These are phyloP conservation scores for Drosophila rubida DNA, from an alignment of 2,888 invertebrate genomes.

Conservation along the genomic window DNA sequence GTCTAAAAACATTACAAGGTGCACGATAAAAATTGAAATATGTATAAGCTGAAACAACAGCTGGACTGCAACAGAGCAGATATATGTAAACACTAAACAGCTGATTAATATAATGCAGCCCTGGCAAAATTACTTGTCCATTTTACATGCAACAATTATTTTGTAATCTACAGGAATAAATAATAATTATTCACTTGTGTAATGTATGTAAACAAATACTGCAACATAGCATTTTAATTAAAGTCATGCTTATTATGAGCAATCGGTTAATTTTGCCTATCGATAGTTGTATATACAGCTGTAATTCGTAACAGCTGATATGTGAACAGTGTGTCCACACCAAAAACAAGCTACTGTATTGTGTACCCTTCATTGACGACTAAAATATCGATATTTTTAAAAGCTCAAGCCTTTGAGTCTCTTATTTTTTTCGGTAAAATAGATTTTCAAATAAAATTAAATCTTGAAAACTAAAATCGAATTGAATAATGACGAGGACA, in stretches of 20 bases:
- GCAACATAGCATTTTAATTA: neutral
- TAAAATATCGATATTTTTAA: neutral
- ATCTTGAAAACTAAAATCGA: constrained; percentile 4
- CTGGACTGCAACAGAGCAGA: neutral
- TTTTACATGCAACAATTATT: neutral
- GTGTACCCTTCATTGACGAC: constrained; percentile 23
- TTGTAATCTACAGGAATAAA: neutral
- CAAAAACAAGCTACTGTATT: constrained; percentile 1
- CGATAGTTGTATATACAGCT: constrained; percentile 6
- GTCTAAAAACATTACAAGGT: constrained; percentile 14
- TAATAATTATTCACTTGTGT: no score
- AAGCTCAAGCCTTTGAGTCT: neutral
- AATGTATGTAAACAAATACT: neutral
- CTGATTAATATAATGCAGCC: neutral
- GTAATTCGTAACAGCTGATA: constrained; percentile 22
- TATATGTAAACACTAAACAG: neutral
- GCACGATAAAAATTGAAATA: neutral
- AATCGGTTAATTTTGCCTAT: neutral
- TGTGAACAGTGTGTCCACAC: constrained; percentile 29
- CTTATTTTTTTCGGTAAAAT: constrained; percentile 6
- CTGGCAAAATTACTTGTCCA: neutral
- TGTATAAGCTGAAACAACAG: constrained; percentile 1
- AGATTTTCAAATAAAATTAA: constrained; percentile 6
- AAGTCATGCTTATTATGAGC: no score
- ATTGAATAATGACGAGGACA: constrained; percentile 49